A percentile compares a stretch with the other conserved stretches of the same genome.
These are phyloP conservation scores for Troides oblongomaculatus DNA, from an alignment of 2,888 invertebrate genomes.

Conservation along the genomic window DNA sequence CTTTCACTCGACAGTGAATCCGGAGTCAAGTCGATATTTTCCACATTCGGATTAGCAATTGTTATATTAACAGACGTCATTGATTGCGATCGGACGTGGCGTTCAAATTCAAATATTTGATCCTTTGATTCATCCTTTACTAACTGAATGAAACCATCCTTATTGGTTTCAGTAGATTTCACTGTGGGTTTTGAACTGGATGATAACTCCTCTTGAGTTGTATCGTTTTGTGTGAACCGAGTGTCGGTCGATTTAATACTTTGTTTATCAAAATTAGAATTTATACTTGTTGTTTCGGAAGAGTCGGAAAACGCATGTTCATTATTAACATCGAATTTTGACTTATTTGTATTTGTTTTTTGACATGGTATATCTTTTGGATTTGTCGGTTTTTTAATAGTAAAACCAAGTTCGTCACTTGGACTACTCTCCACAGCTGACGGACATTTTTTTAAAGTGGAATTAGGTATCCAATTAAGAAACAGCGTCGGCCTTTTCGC, in stretches of 20 bases:
- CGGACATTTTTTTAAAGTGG: constrained; percentile 91
- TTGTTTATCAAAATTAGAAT: constrained; percentile 76
- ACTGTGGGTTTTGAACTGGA: constrained; percentile 67
- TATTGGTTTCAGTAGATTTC: constrained; percentile 63
- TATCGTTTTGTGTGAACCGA: constrained; percentile 64
- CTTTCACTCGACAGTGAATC: constrained; percentile 79
- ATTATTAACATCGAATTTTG: constrained; percentile 60
- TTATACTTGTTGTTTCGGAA: constrained; percentile 75
- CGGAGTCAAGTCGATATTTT: constrained; percentile 84
- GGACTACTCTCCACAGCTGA: constrained; percentile 83
- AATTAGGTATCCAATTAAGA: constrained; percentile 97
- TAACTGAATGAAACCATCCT: constrained; percentile 60
- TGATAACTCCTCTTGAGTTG: constrained; percentile 65
- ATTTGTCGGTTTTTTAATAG: constrained; percentile 52
- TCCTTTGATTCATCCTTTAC: constrained; percentile 68
- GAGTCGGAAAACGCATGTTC: constrained; percentile 76
- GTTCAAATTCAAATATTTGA: constrained; percentile 64
- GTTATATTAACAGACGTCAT: constrained; percentile 84
- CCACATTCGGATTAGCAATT: constrained; percentile 86
- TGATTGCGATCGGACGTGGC: constrained; percentile 77
- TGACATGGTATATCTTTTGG: constrained; percentile 48
- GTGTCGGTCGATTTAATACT: constrained; percentile 72
- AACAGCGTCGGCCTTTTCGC: constrained; percentile 89
- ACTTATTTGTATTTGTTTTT: constrained; percentile 44
- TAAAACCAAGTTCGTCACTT: constrained; percentile 62